phyloP scores from a whole-genome alignment of 2,113 vertebrate species.

The Pleuronectes platessa region DNA sequence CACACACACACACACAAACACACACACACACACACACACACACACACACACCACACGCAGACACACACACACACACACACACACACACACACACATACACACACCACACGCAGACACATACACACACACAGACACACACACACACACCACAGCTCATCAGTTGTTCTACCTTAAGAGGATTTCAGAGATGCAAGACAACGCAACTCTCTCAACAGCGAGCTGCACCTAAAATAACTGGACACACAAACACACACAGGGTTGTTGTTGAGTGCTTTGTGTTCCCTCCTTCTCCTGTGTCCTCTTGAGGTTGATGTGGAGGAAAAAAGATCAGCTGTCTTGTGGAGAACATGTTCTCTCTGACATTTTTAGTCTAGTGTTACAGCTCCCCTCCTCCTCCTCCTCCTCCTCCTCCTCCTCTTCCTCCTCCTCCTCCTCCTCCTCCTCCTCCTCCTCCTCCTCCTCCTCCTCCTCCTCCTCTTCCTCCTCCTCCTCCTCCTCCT shows the following conservation, averaged over 20 bases:
- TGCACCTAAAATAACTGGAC: conserved; percentile 42
- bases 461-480: not conserved
- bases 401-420: not conserved
- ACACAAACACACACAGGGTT: not conserved
- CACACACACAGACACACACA: too few species aligned
- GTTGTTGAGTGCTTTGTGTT: conserved; percentile 26
- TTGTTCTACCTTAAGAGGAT: conserved; percentile 65
- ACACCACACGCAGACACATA: too few species aligned
- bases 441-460: not conserved
- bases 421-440: not conserved
- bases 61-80: not conserved
- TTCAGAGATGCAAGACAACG: conserved; percentile 38
- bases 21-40: not conserved
- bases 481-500: not conserved
- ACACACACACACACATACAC: too few species aligned
- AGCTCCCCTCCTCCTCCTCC: not conserved
- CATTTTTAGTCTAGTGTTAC: conserved; percentile 39
- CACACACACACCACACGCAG: too few species aligned
- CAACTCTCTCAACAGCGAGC: conserved; percentile 33
- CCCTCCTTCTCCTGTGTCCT: conserved; percentile 22
- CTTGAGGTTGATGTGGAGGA: conserved; percentile 25
- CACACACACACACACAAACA: not conserved
- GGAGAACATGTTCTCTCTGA: conserved; percentile 18
- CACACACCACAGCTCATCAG: not conserved
- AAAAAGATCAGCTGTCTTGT: conserved; percentile 49